Evolutionary conservation across 1,140 invertebrate species (phyloP).

Genomic region (Metopolophium dirhodum): DNA sequence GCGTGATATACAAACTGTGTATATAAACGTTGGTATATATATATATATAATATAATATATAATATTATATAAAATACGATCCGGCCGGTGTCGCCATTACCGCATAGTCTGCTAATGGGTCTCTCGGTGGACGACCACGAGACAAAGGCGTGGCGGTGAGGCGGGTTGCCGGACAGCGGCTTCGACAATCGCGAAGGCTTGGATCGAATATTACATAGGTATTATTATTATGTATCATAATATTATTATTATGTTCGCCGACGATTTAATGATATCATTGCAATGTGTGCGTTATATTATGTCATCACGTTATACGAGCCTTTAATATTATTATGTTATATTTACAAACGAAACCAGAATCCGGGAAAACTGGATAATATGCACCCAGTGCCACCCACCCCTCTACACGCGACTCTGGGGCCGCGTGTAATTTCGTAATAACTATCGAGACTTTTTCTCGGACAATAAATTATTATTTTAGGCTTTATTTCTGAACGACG

Average conservation of each 20-base stretch:
- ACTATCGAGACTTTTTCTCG: neutral
- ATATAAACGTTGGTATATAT: neutral
- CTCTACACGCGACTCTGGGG: neutral
- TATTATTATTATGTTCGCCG: neutral
- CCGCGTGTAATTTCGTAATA: neutral
- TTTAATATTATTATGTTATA: neutral
- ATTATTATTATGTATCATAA: neutral
- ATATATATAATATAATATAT: neutral
- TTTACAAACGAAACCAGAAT: neutral
- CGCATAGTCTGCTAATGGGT: neutral
- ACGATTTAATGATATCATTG: neutral
- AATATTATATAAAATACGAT: neutral
- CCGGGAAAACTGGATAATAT: neutral
- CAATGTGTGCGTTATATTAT: neutral
- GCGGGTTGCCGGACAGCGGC: too few species aligned
- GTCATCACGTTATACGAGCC: neutral
- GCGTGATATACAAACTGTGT: neutral
- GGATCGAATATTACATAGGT: neutral
- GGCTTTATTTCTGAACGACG: neutral
- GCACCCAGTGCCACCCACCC: neutral
- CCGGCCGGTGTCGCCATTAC: neutral
- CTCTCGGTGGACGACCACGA: neutral
- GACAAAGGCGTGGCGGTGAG: neutral
- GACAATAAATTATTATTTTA: neutral
- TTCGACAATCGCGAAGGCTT: neutral